Conservation (phyloP, 2,888 invertebrate species). For the Ophioninae sp. region DNA sequence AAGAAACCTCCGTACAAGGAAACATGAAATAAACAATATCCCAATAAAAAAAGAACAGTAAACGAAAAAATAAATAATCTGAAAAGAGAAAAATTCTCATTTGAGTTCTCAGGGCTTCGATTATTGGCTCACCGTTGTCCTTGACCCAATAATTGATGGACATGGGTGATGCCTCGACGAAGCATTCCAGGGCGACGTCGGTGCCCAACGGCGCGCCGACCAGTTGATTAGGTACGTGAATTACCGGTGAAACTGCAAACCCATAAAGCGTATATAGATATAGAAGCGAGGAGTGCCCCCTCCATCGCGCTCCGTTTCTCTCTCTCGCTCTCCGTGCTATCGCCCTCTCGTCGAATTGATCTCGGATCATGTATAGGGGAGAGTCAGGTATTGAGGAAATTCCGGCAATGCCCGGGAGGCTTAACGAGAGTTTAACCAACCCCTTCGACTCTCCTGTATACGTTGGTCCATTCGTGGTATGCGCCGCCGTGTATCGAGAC, state of each 20-base stretch:
- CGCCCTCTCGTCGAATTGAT: not conserved
- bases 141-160: slow-evolving; percentile 95
- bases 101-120: not conserved
- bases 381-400: slow-evolving; percentile 50
- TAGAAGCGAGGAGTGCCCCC: not conserved
- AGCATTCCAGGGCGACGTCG: slow-evolving; percentile 93
- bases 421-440: slow-evolving; percentile 52
- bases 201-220: slow-evolving; percentile 94
- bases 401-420: slow-evolving; percentile 53
- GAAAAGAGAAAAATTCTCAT: not conserved
- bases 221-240: slow-evolving; percentile 95
- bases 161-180: slow-evolving; percentile 94
- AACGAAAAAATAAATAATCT: not conserved
- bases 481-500: not conserved
- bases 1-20: not conserved
- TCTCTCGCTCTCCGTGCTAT: not conserved
- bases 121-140: slow-evolving; percentile 87
- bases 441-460: slow-evolving; percentile 12
- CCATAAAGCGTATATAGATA: slow-evolving; percentile 63
- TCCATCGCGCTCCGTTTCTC: not conserved
- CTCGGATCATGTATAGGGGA: not conserved
- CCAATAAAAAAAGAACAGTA: too few species aligned
- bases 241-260: slow-evolving; percentile 92
- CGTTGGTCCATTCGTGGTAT: slow-evolving; percentile 22
- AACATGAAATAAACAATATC: not conserved